phyloP scores from a whole-genome alignment of 2,888 invertebrate genomes.

The Timandra comae region DNA sequence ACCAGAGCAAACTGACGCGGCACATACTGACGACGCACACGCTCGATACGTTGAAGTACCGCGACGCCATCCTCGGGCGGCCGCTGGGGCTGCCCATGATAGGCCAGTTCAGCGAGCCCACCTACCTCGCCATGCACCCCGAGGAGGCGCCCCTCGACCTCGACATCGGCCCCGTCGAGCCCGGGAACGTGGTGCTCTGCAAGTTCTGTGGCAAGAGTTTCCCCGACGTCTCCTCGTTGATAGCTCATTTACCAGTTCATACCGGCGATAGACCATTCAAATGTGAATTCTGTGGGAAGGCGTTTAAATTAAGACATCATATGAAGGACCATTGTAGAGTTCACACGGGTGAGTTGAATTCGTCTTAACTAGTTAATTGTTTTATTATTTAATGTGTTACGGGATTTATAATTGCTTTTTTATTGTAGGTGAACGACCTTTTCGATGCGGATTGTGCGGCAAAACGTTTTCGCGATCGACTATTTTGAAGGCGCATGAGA shows the following conservation, averaged over 20 bases:
- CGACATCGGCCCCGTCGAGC: conserved; percentile 78
- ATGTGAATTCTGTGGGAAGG: conserved; percentile 96
- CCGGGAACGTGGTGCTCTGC: conserved; percentile 88
- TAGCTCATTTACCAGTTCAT: conserved; percentile 91
- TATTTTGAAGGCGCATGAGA: conserved; percentile 94
- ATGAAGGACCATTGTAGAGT: conserved; percentile 97
- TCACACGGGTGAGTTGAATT: conserved; percentile 88
- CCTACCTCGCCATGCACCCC: conserved; percentile 68
- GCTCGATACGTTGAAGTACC: conserved; percentile 90
- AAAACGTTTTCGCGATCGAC: conserved; percentile 94
- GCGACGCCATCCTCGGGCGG: conserved; percentile 79
- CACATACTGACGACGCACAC: conserved; percentile 93
- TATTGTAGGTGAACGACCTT: conserved; percentile 85
- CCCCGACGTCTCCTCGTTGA: conserved; percentile 91
- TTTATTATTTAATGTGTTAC: neutral
- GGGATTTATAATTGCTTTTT: neutral
- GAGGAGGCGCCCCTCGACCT: conserved; percentile 79
- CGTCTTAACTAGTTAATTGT: neutral
- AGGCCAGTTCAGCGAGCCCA: conserved; percentile 66
- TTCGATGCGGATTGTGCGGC: conserved; percentile 91
- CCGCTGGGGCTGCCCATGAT: conserved; percentile 59
- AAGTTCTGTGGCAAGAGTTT: conserved; percentile 96
- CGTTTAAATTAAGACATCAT: conserved; percentile 93
- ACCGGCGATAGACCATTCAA: conserved; percentile 94
- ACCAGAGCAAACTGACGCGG: conserved; percentile 93